These are phyloP conservation scores for Montifringilla adamsi DNA, from an alignment of 2,113 vertebrate genomes.

Conservation along the genomic window DNA sequence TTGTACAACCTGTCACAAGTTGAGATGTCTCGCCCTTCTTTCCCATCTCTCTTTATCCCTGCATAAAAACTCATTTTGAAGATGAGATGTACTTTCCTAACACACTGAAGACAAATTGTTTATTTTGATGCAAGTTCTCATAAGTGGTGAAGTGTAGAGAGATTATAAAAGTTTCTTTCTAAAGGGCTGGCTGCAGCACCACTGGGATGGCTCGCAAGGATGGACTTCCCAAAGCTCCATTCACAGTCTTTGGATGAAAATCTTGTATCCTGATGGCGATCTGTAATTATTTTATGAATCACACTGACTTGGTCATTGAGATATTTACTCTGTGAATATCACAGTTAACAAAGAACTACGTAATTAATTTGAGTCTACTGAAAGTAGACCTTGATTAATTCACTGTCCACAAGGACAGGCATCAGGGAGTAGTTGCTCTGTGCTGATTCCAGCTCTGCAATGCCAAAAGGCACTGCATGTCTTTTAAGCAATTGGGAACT, in stretches of 20 bases:
- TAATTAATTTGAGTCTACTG: neutral
- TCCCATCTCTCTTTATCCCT: neutral
- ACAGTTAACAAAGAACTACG: neutral
- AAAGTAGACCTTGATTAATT: neutral
- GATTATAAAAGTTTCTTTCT: neutral
- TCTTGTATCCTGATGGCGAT: neutral
- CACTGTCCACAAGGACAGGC: neutral
- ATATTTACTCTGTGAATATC: neutral
- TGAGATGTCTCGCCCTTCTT: neutral
- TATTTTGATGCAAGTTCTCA: neutral
- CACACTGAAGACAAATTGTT: neutral
- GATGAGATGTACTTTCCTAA: neutral
- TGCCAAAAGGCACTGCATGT: neutral
- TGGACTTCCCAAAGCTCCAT: neutral
- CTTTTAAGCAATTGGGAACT: neutral
- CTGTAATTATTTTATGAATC: neutral
- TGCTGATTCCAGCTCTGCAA: neutral
- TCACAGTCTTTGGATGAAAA: neutral
- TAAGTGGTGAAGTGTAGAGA: fast-evolving
- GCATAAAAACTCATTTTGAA: neutral
- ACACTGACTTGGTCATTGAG: neutral
- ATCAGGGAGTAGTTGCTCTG: neutral
- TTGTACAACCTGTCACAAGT: neutral
- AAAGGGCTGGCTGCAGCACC: neutral
- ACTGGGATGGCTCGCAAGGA: neutral